Evolutionary conservation across 2,888 invertebrate genomes (phyloP).

Genomic region (Cheiracanthium punctorium): DNA sequence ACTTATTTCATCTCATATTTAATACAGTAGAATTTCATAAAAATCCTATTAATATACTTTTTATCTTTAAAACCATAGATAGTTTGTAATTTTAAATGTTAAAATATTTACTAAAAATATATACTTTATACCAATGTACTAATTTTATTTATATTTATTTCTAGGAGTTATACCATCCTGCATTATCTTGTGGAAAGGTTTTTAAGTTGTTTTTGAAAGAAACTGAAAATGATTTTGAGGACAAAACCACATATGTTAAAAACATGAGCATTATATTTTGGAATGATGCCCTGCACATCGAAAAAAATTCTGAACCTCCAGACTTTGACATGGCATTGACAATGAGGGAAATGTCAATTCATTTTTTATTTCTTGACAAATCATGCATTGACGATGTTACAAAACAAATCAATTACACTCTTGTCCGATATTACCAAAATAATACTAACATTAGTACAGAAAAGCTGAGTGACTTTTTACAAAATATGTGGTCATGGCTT

Average conservation of each 20-base stretch:
- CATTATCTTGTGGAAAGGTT: constrained; percentile 16
- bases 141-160: constrained; percentile 5
- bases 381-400: neutral
- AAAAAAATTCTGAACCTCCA: constrained; percentile 12
- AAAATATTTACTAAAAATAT: too few relatives aligned
- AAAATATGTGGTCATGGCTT: constrained; percentile 25
- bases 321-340: neutral
- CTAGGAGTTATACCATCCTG: constrained; percentile 22
- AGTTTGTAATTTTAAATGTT: too few relatives aligned
- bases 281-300: constrained; percentile 35
- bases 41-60: too few relatives aligned
- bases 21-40: too few relatives aligned
- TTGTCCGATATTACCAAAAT: neutral
- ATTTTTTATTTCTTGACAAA: constrained; percentile 22
- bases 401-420: neutral
- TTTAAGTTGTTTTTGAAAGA: constrained; percentile 8
- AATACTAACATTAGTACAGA: neutral
- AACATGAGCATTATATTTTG: constrained; percentile 35
- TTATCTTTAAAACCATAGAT: too few relatives aligned
- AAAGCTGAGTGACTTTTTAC: constrained; percentile 1
- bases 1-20: too few relatives aligned
- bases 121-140: too few relatives aligned
- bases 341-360: constrained; percentile 16
- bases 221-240: neutral
- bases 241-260: constrained; percentile 5